Conservation (phyloP, 2,113 vertebrate genomes). For the Mus musculus region DNA sequence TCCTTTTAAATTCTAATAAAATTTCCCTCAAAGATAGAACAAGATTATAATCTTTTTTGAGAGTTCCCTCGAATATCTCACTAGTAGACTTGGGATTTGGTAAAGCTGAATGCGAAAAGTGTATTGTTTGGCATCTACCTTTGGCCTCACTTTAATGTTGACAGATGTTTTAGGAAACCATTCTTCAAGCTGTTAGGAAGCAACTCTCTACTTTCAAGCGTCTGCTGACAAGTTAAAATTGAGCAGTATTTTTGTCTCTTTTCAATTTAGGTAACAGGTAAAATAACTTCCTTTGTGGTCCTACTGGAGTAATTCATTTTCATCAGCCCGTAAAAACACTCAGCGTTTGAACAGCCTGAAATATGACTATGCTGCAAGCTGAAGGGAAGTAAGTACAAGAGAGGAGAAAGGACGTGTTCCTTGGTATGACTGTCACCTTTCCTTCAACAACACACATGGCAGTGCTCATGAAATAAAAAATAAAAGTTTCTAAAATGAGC, state of each 20-base stretch:
- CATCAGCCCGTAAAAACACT: neutral
- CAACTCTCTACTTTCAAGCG: neutral
- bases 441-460: neutral
- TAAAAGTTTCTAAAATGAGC: neutral
- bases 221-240: constrained; percentile 52
- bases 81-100: neutral
- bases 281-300: constrained; percentile 46
- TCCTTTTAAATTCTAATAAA: neutral
- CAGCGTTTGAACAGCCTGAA: neutral
- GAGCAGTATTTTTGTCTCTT: constrained; percentile 42
- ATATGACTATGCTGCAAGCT: neutral
- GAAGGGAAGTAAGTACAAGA: neutral
- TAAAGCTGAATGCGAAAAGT: neutral
- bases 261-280: constrained; percentile 46
- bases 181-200: constrained; percentile 21
- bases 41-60: neutral
- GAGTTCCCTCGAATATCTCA: neutral
- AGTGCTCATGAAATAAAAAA: constrained; percentile 10
- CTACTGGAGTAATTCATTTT: constrained; percentile 53
- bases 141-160: neutral
- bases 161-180: constrained; percentile 44
- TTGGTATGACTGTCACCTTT: neutral
- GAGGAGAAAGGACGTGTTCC: neutral
- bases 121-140: neutral
- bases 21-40: neutral